These are phyloP conservation scores for Sylvicola cinctus DNA, from an alignment of 2,888 invertebrate species.

Conservation along the genomic window DNA sequence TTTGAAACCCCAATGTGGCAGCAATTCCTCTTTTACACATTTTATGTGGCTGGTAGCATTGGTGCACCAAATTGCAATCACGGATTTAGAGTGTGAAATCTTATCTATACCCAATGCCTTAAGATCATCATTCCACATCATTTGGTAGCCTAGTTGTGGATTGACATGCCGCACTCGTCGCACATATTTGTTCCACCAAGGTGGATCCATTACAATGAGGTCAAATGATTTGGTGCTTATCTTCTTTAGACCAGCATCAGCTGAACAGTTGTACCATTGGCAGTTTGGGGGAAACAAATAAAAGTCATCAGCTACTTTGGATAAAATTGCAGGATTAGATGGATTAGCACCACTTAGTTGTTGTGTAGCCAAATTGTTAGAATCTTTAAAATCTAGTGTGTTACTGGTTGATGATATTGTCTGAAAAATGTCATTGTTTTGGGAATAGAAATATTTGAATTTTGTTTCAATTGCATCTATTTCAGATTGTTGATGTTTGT, in stretches of 20 bases:
- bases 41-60: conserved; percentile 53
- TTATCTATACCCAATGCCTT: conserved; percentile 44
- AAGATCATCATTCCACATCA: conserved; percentile 60
- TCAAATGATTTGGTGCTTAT: conserved; percentile 43
- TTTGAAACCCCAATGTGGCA: conserved; percentile 57
- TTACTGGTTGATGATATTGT: too few species aligned
- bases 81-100: conserved; percentile 36
- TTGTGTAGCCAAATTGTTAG: too few species aligned
- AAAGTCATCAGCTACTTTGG: conserved; percentile 24
- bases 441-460: too few species aligned
- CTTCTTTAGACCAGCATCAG: conserved; percentile 40
- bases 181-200: conserved; percentile 92
- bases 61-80: conserved; percentile 84
- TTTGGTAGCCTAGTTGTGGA: conserved; percentile 41
- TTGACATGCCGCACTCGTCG: conserved; percentile 48
- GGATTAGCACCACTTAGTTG: conserved; percentile 35
- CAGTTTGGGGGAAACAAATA: conserved; percentile 47
- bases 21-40: conserved; percentile 45
- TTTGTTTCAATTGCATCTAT: too few species aligned
- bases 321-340: conserved; percentile 28
- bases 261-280: too few species aligned
- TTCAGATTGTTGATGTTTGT: too few species aligned
- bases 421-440: too few species aligned
- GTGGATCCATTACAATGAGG: conserved; percentile 77
- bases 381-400: too few species aligned